Conservation (phyloP, 2,797 vertebrate species). For the Psittacula echo region DNA sequence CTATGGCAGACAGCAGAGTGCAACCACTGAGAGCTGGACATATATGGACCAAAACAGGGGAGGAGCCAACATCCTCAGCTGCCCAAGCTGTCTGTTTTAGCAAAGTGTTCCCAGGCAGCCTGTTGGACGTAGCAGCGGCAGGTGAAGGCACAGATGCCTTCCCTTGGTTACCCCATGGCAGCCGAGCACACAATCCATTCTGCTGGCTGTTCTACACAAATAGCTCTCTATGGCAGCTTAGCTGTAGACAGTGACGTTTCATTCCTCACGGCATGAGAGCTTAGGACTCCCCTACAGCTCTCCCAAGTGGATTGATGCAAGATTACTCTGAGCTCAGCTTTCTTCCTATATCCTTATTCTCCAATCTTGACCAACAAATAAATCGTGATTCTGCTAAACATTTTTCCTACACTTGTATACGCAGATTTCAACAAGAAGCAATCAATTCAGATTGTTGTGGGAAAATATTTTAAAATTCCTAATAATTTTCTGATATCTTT, state of each 20-base stretch:
- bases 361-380: not conserved
- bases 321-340: not conserved
- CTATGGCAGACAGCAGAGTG: not conserved
- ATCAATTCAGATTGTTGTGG: not conserved
- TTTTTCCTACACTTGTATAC: not conserved
- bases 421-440: not conserved
- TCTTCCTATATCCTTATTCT: not conserved
- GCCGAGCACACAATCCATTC: accelerated
- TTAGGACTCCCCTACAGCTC: not conserved
- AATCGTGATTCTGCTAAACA: not conserved
- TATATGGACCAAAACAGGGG: not conserved
- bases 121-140: not conserved
- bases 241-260: not conserved
- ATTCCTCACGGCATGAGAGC: not conserved
- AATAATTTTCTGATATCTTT: not conserved
- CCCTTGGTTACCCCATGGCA: not conserved
- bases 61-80: not conserved
- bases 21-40: not conserved
- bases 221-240: not conserved
- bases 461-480: not conserved
- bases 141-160: not conserved
- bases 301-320: not conserved
- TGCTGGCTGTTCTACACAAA: accelerated
- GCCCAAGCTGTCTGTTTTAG: not conserved
- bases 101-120: not conserved